Base-by-base conservation (phyloP, 2,888 invertebrate genomes). In the Drosophila kanekoi region DNA sequence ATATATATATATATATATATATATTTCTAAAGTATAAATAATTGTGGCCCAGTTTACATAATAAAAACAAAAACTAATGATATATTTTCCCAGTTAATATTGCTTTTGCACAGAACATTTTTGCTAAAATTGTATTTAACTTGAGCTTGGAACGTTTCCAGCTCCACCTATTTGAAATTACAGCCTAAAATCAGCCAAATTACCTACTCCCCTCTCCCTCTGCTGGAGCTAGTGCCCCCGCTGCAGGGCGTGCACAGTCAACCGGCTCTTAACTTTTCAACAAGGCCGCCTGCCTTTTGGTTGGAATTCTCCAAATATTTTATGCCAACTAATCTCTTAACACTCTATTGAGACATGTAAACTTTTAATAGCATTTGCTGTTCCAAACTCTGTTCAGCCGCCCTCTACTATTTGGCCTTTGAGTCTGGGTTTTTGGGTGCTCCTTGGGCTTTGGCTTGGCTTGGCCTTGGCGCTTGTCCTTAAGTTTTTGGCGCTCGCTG, bases 281-380 rank as follows among this genome's bases (percentile, higher is more conserved):
- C 60, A 60, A 43, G 76, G 41, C 45, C 40, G 33, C 14, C 60
- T 60, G 52, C 54, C 62, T 66, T 59, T 61, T 58, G 52, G 54
- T 49, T 52, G 62, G 49, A 72, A 76, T 73, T 71, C 65, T 61
- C 60, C 32, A 79, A 79, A 85, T 87, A 79, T 82, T 88, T 88
- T 72, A 79, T 82, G 86, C 44, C 77, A 88, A 74, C 88, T 86
- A 88, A 84, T 86, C 89, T 88, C 80, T 88, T 86, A 84, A 84
- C 87, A 84, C 87, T 84, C 86, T 80, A 84, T 84, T 84, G 88
- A 88, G 89, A 86, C 83, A 88, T 84, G 77, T 86, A 83, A 87
- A 88, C 81, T 89, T 89, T 87, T 87, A 87, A 87, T 87, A 81
- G 89, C 89, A 88, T 88, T 83, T 84, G 72, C 72, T 64, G 56